Evolutionary conservation across 2,113 vertebrate species (phyloP).

Genomic region (Deroptyus accipitrinus): DNA sequence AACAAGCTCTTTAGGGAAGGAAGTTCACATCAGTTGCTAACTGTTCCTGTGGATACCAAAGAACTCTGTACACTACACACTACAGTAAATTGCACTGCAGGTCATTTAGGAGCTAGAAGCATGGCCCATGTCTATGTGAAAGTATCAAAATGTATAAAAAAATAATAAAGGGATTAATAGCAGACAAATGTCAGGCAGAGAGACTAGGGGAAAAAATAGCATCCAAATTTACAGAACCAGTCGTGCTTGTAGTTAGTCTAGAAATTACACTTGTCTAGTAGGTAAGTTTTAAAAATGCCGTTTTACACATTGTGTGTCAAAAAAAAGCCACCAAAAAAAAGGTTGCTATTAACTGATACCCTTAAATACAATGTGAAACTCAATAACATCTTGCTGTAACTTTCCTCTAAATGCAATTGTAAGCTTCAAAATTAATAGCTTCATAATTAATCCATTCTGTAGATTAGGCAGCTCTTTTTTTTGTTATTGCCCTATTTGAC

Average conservation of each 20-base stretch:
- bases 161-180: background rate
- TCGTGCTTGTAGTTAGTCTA: background rate
- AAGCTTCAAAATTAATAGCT: background rate
- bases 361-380: background rate
- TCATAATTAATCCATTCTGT: background rate
- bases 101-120: conserved; percentile 28
- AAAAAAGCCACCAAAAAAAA: background rate
- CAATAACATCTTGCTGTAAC: background rate
- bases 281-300: background rate
- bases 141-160: background rate
- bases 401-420: background rate
- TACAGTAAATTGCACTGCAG: conserved; percentile 3
- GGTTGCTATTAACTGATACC: background rate
- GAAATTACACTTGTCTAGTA: background rate
- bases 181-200: background rate
- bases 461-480: background rate
- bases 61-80: conserved; percentile 56
- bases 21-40: conserved; percentile 69
- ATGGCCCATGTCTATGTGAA: background rate
- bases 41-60: conserved; percentile 69
- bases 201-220: background rate
- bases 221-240: background rate
- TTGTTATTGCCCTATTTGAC: background rate
- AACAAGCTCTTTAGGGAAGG: conserved; percentile 73
- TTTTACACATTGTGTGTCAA: background rate